phyloP scores from a whole-genome alignment of 2,888 invertebrate genomes.

The Unio pictorum region DNA sequence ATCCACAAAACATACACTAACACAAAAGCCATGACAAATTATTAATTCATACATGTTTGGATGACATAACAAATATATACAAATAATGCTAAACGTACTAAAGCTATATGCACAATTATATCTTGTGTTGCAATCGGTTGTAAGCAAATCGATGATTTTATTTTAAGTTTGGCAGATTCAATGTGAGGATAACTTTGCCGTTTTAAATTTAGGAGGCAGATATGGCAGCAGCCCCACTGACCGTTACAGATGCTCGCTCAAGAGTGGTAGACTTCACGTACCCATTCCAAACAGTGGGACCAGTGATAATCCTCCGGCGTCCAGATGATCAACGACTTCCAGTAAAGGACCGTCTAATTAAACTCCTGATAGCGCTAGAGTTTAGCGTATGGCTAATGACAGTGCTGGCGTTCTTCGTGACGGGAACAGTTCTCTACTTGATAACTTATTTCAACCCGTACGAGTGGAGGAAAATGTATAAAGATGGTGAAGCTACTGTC shows the following conservation, averaged over 20 bases:
- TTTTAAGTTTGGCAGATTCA: background rate
- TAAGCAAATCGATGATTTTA: no score
- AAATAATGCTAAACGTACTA: no score
- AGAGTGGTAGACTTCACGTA: slow-evolving; percentile 48
- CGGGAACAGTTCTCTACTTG: slow-evolving; percentile 53
- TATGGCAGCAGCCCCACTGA: slow-evolving; percentile 52
- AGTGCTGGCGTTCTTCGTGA: slow-evolving; percentile 49
- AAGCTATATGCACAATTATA: no score
- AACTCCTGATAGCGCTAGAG: slow-evolving; percentile 47
- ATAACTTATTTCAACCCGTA: slow-evolving; percentile 59
- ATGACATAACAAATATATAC: no score
- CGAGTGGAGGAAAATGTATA: slow-evolving; percentile 58
- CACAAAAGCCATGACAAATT: no score
- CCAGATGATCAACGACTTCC: slow-evolving; percentile 32
- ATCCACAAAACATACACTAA: no score
- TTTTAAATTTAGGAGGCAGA: slow-evolving; percentile 40
- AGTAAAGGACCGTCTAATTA: slow-evolving; percentile 39
- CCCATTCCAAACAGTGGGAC: slow-evolving; percentile 47
- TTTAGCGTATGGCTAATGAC: slow-evolving; percentile 57
- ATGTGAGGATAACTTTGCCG: background rate
- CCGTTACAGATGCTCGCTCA: slow-evolving; percentile 36
- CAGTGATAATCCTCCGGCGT: slow-evolving; percentile 47
- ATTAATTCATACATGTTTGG: no score
- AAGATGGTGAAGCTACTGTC: slow-evolving; percentile 52
- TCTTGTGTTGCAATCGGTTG: no score